Conservation (phyloP, 2,888 invertebrate genomes). For the Sarcophaga variegata region DNA sequence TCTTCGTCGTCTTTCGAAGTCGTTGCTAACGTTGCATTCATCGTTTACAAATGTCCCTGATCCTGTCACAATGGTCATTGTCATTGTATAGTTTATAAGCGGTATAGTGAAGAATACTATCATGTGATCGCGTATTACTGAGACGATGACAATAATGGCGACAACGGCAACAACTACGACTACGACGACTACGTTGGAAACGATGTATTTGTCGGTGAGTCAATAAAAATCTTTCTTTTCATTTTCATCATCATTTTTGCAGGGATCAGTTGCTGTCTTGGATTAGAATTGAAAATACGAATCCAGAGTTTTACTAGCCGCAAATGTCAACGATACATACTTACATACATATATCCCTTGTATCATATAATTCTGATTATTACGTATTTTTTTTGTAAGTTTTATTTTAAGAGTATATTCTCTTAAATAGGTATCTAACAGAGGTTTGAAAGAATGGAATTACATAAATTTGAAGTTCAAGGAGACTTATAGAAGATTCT, state of each 20-base stretch:
- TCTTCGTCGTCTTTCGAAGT: slow-evolving; percentile 16
- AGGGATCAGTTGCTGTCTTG: slow-evolving; percentile 55
- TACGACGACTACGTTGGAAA: neutral
- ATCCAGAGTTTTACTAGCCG: slow-evolving; percentile 66
- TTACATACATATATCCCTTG: neutral
- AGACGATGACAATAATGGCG: neutral
- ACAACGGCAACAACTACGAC: neutral
- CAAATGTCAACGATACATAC: slow-evolving; percentile 70
- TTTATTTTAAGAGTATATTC: slow-evolving; percentile 3
- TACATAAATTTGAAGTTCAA: too few species aligned
- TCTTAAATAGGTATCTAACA: neutral
- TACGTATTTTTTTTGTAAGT: slow-evolving; percentile 51
- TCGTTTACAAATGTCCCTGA: slow-evolving; percentile 71
- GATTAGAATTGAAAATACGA: slow-evolving; percentile 49
- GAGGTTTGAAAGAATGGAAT: neutral
- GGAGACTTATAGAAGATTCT: too few species aligned
- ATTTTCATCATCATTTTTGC: slow-evolving; percentile 57
- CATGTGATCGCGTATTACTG: slow-evolving; percentile 25
- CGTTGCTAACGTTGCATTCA: slow-evolving; percentile 38
- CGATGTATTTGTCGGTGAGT: slow-evolving; percentile 69
- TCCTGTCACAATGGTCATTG: slow-evolving; percentile 73
- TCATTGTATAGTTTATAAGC: slow-evolving; percentile 46
- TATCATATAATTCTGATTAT: neutral
- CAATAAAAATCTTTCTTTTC: slow-evolving; percentile 63
- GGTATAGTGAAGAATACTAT: neutral